Evolutionary conservation across 2,888 invertebrate species (phyloP).

Genomic region (Alcis repandata): DNA sequence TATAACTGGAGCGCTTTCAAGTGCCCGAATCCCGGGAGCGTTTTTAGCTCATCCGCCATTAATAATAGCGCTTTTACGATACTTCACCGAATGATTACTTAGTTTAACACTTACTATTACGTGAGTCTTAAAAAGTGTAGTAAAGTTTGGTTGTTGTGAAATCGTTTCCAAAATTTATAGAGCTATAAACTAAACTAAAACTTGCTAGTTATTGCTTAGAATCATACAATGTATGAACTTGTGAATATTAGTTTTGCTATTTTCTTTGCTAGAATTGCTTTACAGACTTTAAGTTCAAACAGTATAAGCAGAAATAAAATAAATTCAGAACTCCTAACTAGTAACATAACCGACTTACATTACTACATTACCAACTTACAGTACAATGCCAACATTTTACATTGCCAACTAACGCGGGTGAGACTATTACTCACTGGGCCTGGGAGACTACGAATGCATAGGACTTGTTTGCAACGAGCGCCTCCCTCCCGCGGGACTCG

Average conservation of each 20-base stretch:
- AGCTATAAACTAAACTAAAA: conserved; percentile 11
- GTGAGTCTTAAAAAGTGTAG: conserved; percentile 45
- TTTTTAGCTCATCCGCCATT: conserved; percentile 56
- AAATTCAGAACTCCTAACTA: background rate
- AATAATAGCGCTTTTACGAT: conserved; percentile 57
- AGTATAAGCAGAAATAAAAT: too few species aligned
- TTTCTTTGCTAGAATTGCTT: background rate
- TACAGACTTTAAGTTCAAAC: background rate
- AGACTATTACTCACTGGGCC: conserved; percentile 40
- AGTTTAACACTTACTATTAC: conserved; percentile 52
- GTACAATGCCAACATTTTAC: conserved; percentile 12
- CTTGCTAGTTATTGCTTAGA: conserved; percentile 1
- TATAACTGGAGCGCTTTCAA: conserved; percentile 56
- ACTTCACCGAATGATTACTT: conserved; percentile 54
- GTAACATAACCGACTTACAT: background rate
- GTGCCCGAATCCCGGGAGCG: conserved; percentile 54
- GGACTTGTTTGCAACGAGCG: conserved; percentile 63
- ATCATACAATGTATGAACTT: background rate
- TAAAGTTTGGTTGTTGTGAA: conserved; percentile 37
- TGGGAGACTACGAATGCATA: conserved; percentile 59
- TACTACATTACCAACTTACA: background rate
- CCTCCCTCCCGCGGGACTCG: conserved; percentile 55
- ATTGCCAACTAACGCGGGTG: conserved; percentile 31
- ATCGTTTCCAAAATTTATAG: conserved; percentile 24
- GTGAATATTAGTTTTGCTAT: background rate